A percentile compares a stretch with the other conserved stretches of the same genome.
These are phyloP conservation scores for Pungitius pungitius DNA, from an alignment of 2,113 vertebrate genomes.

Conservation along the genomic window DNA sequence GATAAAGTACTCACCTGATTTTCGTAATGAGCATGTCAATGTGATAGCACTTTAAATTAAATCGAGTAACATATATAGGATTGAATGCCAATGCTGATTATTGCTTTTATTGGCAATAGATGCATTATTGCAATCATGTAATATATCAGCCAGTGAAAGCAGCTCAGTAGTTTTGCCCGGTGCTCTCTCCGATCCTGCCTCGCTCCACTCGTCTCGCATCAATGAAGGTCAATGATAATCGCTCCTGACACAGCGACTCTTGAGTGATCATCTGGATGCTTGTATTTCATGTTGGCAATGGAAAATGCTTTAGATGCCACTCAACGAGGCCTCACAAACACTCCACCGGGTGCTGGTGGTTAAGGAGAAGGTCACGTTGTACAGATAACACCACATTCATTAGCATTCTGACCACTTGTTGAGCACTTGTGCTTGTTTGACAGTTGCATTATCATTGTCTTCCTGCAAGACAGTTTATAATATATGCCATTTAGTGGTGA, in stretches of 20 bases:
- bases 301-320: conserved; percentile 57
- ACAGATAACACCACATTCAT: conserved; percentile 38
- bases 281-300: conserved; percentile 51
- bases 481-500: neutral
- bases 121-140: conserved; percentile 22
- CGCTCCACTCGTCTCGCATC: conserved; percentile 25
- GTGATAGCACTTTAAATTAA: neutral
- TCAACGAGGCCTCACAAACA: conserved; percentile 46
- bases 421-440: conserved; percentile 47
- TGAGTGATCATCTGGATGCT: conserved; percentile 59
- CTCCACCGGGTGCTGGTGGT: conserved; percentile 44
- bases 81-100: conserved; percentile 1
- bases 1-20: conserved; percentile 18
- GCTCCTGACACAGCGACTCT: conserved; percentile 57
- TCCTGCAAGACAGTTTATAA: neutral
- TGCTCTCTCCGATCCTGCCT: conserved; percentile 33
- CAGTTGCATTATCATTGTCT: conserved; percentile 24
- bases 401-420: conserved; percentile 54
- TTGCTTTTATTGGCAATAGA: conserved; percentile 20
- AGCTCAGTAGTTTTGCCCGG: conserved; percentile 17
- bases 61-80: neutral
- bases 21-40: neutral
- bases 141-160: conserved; percentile 3
- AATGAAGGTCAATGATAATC: conserved; percentile 71
- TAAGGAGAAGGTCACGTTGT: conserved; percentile 60